phyloP scores from a whole-genome alignment of 2,888 invertebrate genomes.

The Neoaliturus tenellus region DNA sequence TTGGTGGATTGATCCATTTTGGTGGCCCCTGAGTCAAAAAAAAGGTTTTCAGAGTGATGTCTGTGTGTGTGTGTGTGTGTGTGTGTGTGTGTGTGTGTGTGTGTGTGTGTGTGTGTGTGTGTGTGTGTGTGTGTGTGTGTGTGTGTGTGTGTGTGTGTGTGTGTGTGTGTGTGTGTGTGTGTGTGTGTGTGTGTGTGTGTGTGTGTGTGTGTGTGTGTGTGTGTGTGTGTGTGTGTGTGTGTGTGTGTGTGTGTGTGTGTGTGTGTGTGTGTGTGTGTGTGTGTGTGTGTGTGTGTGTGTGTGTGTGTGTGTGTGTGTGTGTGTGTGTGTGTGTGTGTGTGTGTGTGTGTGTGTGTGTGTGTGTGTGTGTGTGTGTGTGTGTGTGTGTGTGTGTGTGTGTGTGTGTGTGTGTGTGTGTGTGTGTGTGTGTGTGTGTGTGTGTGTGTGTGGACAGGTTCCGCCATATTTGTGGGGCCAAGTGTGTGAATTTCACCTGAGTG shows the following conservation, averaged over 20 bases:
- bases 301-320: not conserved
- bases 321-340: too few species aligned
- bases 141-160: slow-evolving; percentile 16
- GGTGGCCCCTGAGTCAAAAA: too few species aligned
- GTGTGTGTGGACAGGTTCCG: too few species aligned
- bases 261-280: slow-evolving; percentile 3
- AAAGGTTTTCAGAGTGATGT: too few species aligned
- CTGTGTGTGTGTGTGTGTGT: slow-evolving; percentile 25
- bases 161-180: slow-evolving; percentile 13
- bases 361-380: too few species aligned
- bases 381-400: too few species aligned
- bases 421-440: too few species aligned
- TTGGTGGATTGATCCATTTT: too few species aligned
- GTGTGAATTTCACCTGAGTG: too few species aligned
- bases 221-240: slow-evolving; percentile 3
- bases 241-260: slow-evolving; percentile 3
- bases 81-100: slow-evolving; percentile 14
- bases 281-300: slow-evolving; percentile 3
- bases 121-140: slow-evolving; percentile 14
- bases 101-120: slow-evolving; percentile 18
- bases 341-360: too few species aligned
- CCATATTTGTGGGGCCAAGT: too few species aligned
- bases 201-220: not conserved
- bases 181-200: slow-evolving; percentile 13
- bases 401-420: too few species aligned